Evolutionary conservation across 2,888 invertebrate species (phyloP), one percentile per base, ranked within the genome.

Genomic region (Mylabris sibirica): DNA sequence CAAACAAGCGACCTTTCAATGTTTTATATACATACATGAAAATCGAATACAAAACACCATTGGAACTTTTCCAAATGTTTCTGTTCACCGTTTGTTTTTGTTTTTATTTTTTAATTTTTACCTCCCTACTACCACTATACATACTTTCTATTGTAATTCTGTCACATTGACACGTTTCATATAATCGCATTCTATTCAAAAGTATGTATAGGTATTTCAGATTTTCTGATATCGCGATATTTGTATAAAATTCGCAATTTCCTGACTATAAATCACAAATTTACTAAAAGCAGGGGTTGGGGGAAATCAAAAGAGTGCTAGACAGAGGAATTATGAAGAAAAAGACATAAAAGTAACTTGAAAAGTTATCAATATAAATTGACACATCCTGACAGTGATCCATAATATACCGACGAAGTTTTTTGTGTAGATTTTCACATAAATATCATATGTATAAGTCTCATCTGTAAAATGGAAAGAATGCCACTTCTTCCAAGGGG

Each of bases 251-350:
- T 49, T 49, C 20, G 49, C 49, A 49, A 49, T 49, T 49, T 49
- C 49, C 49, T 49, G 49, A 49, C 5, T 49, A 49, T 49, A 49
- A 20, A 49, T 49, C 49, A 49, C 11, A 49, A 49, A 44, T 44
- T 44, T 44, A 44, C 44, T 3, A 5, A 5, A 17, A n/a, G 6
- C 3, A 17, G 17, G 44, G 44, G 49, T 49, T 20, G 20, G 49
- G 9, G 4, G 6, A 49, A 49, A 20, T 49, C 20, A 20, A 20
- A 49, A 11, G 20, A 20, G 6, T 8, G 11, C 0, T 20, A 49
- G 11, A 20, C 11, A 20, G 9, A 9, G n/a, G 49, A 49, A 44
- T 44, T 11, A 44, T 44, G 17, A 3, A 11, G 12, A 49, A 11
- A 49, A 49, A 49, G 49, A 49, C 17, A 20, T 49, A 49, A 49